Evolutionary conservation across 2,888 invertebrate genomes (phyloP).

Genomic region (Diarsia brunnea): DNA sequence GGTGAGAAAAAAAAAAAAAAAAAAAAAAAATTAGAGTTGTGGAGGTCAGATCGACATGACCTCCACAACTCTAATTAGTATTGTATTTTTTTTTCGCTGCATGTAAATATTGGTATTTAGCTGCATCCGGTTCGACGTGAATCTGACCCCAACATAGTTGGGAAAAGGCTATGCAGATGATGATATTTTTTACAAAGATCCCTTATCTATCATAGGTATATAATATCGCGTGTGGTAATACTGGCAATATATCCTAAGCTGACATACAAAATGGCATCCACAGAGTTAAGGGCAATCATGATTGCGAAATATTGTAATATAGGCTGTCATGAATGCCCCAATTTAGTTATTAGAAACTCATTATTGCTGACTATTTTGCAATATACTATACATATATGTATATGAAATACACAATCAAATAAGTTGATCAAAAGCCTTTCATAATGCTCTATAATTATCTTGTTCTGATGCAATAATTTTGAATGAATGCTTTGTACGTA

Average conservation of each 20-base stretch:
- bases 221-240: background rate
- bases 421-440: slow-evolving; percentile 52
- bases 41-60: too few species aligned
- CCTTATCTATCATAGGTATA: background rate
- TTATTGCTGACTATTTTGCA: slow-evolving; percentile 48
- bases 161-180: too few species aligned
- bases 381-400: slow-evolving; percentile 26
- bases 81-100: too few species aligned
- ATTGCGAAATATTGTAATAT: slow-evolving; percentile 36
- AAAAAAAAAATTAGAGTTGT: too few species aligned
- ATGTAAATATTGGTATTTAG: too few species aligned
- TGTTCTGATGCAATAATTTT: slow-evolving; percentile 53
- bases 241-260: background rate
- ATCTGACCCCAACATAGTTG: too few species aligned
- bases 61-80: too few species aligned
- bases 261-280: slow-evolving; percentile 11
- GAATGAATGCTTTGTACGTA: slow-evolving; percentile 37
- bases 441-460: slow-evolving; percentile 52
- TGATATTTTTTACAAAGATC: background rate
- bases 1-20: too few species aligned
- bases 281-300: slow-evolving; percentile 16
- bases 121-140: too few species aligned
- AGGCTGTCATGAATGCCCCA: slow-evolving; percentile 26
- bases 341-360: slow-evolving; percentile 50
- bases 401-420: slow-evolving; percentile 43